A percentile compares a stretch with the other conserved stretches of the same genome.
Evolutionary conservation across 2,797 vertebrate genomes (phyloP).

Genomic region (Hoplostethus atlanticus): DNA sequence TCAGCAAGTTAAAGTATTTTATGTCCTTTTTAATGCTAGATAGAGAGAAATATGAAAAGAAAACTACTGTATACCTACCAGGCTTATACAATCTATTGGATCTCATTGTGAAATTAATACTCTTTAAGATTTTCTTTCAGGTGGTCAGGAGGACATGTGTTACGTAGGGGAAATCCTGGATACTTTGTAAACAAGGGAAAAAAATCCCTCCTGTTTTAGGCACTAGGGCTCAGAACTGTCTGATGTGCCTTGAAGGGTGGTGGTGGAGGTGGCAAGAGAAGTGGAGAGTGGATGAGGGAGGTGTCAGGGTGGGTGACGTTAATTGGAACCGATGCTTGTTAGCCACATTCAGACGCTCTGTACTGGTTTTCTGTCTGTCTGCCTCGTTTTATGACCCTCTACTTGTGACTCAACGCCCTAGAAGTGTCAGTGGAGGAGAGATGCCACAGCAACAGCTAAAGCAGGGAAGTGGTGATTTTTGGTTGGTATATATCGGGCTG

Average conservation of each 20-base stretch:
- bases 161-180: not conserved
- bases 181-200: not conserved
- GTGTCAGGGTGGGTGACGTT: not conserved
- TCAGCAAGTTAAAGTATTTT: too few species aligned
- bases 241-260: not conserved
- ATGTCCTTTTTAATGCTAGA: too few species aligned
- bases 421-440: not conserved
- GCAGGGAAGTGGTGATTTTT: not conserved
- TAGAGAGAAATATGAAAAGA: too few species aligned
- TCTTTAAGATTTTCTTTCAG: too few species aligned
- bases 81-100: too few species aligned
- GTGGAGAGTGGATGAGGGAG: not conserved
- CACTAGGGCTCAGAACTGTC: not conserved
- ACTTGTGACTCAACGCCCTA: not conserved
- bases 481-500: not conserved
- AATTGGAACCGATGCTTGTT: conserved; percentile 1
- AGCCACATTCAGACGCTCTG: not conserved
- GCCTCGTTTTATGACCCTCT: not conserved
- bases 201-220: not conserved
- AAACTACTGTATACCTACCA: too few species aligned
- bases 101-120: too few species aligned
- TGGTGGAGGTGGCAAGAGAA: not conserved
- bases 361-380: not conserved
- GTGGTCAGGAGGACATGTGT: too few species aligned
- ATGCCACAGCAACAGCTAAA: not conserved